Percentiles rank a stretch among this genome's conserved stretches.
These are phyloP conservation scores for Cliona cf. orientalis DNA, from an alignment of 37 sponge, comb jelly and placozoan species.

Conservation along the genomic window DNA sequence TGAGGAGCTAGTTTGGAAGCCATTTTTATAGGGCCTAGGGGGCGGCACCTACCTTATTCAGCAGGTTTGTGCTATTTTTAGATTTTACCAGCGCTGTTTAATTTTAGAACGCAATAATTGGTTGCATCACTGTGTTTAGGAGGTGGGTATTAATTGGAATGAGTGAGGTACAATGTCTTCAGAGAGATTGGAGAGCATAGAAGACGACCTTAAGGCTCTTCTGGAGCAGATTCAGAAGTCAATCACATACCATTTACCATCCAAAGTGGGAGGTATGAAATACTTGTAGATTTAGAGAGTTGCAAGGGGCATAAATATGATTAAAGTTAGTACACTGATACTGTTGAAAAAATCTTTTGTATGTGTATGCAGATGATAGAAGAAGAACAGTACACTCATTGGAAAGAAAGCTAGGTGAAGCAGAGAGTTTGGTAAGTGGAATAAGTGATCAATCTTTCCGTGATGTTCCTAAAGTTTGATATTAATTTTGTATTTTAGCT, in stretches of 20 bases:
- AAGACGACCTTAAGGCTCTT: conserved; percentile 24
- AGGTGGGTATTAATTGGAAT: not conserved
- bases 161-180: conserved; percentile 24
- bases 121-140: not conserved
- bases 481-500: conserved; percentile 15
- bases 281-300: too few species aligned
- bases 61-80: conserved; percentile 5
- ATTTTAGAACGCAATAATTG: not conserved
- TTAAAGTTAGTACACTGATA: not conserved
- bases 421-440: conserved; percentile 26
- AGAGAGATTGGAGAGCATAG: conserved; percentile 33
- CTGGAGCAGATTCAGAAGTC: conserved; percentile 17
- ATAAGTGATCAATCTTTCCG: not conserved
- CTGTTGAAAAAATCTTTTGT: not conserved
- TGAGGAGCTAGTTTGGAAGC: too few species aligned
- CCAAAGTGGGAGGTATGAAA: conserved; percentile 26
- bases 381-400: conserved; percentile 23
- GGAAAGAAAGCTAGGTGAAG: conserved; percentile 19
- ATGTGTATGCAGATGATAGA: conserved; percentile 23
- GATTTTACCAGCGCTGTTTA: not conserved
- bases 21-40: not conserved
- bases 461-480: not conserved
- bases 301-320: not conserved
- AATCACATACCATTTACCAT: conserved; percentile 40
- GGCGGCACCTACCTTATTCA: not conserved